phyloP scores from a whole-genome alignment of 37 sponge, comb jelly and placozoan genomes.

The Ianthella basta region DNA sequence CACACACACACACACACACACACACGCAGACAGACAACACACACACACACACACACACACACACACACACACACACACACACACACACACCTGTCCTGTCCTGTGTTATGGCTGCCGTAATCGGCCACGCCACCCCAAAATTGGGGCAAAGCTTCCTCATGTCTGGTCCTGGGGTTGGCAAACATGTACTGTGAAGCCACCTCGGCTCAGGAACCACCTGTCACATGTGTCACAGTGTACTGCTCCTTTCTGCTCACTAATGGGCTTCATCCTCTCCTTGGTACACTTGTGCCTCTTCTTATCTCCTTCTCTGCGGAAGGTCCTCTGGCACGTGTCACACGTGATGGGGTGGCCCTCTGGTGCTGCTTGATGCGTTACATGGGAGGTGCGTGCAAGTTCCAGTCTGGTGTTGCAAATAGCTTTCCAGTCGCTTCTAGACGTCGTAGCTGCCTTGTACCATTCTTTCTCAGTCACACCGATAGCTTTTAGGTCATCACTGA shows the following conservation, averaged over 20 bases:
- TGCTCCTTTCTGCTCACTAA: conserved; percentile 14
- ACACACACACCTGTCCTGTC: no score
- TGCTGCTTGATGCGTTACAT: no score
- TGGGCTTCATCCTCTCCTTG: not conserved
- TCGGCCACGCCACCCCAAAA: no score
- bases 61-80: no score
- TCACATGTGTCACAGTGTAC: not conserved
- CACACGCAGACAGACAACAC: no score
- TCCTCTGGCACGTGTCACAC: not conserved
- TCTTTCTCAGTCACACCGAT: not conserved
- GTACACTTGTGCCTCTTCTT: conserved; percentile 14
- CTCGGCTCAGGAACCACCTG: conserved; percentile 12
- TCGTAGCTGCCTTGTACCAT: not conserved
- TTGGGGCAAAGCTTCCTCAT: no score
- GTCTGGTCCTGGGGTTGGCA: no score
- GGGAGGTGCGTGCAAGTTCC: not conserved
- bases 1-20: no score
- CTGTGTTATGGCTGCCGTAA: no score
- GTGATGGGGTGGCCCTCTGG: not conserved
- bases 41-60: no score
- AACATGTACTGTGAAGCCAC: not conserved
- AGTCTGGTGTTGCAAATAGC: not conserved
- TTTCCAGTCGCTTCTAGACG: conserved; percentile 3
- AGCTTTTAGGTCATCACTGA: not conserved
- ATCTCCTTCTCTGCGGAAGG: not conserved